Evolutionary conservation across 2,113 vertebrate genomes (phyloP).

Genomic region (Tetrax tetrax): DNA sequence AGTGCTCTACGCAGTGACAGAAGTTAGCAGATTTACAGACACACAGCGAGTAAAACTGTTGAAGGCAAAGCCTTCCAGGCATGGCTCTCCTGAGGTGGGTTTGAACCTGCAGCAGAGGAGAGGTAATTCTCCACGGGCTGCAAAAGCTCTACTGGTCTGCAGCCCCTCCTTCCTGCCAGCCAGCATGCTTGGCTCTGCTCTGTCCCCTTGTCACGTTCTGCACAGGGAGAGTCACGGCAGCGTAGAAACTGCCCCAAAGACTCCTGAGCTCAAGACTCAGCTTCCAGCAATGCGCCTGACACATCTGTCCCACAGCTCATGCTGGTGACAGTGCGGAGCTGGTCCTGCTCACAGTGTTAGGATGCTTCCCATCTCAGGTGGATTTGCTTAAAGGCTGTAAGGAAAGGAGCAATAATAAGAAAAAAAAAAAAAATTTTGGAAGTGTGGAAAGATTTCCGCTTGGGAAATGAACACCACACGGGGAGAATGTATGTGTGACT

Average conservation of each 20-base stretch:
- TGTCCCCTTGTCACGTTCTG: neutral
- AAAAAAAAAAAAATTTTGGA: neutral
- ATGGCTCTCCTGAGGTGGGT: neutral
- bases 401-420: neutral
- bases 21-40: neutral
- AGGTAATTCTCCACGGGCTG: neutral
- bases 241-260: neutral
- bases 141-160: neutral
- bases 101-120: neutral
- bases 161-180: neutral
- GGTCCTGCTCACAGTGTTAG: neutral
- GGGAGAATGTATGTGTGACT: neutral
- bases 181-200: fast-evolving
- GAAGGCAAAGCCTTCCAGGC: neutral
- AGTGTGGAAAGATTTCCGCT: neutral
- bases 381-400: neutral
- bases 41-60: neutral
- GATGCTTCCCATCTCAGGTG: neutral
- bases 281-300: neutral
- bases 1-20: neutral
- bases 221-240: neutral
- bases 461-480: neutral
- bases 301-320: fast-evolving
- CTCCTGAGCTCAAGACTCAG: neutral
- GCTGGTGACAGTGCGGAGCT: fast-evolving